Percentiles rank a stretch among this genome's conserved stretches.
Evolutionary conservation across 2,888 invertebrate species (phyloP).

Genomic region (Agrypnus murinus): DNA sequence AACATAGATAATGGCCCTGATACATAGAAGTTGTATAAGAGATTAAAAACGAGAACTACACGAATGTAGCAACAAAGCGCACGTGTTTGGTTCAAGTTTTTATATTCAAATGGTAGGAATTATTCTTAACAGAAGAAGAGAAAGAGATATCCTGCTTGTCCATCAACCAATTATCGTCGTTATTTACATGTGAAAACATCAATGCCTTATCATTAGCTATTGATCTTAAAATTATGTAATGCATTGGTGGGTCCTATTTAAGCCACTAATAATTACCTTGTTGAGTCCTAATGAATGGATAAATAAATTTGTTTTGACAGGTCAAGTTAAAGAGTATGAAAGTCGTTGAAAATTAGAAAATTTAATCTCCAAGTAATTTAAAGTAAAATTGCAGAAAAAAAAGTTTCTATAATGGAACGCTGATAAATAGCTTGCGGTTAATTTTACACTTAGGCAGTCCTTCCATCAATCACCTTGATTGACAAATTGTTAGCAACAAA

Average conservation of each 20-base stretch:
- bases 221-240: slow-evolving; percentile 24
- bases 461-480: slow-evolving; percentile 2
- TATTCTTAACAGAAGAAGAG: slow-evolving; percentile 12
- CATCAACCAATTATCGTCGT: slow-evolving; percentile 7
- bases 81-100: slow-evolving; percentile 29
- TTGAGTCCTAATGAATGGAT: slow-evolving; percentile 12
- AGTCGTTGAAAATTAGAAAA: neutral
- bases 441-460: neutral
- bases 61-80: slow-evolving; percentile 19
- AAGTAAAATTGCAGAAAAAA: neutral
- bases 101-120: slow-evolving; percentile 24
- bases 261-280: slow-evolving; percentile 16
- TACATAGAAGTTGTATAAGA: slow-evolving; percentile 16
- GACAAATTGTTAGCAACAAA: slow-evolving; percentile 7
- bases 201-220: slow-evolving; percentile 15
- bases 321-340: neutral
- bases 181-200: slow-evolving; percentile 30
- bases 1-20: slow-evolving; percentile 22
- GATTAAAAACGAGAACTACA: slow-evolving; percentile 27
- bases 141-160: too few relatives aligned
- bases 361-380: neutral
- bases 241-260: slow-evolving; percentile 9
- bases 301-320: slow-evolving; percentile 2
- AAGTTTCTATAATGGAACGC: neutral
- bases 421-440: slow-evolving; percentile 4